Base-by-base conservation (phyloP, 2,113 vertebrate species). In the Gymnocephalus cernua region DNA sequence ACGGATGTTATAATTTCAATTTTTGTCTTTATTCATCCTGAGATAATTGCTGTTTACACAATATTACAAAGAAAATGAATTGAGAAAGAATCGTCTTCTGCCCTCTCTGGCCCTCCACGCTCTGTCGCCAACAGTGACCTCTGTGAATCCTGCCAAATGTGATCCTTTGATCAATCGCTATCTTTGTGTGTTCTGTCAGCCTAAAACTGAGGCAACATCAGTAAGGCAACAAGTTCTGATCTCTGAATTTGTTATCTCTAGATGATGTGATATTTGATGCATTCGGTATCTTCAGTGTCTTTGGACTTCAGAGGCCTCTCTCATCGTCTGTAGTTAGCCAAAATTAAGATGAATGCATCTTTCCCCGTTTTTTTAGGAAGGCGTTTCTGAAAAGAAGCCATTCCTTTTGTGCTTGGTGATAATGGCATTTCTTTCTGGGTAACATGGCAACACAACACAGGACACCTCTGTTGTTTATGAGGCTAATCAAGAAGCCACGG, bases 401-500 rank as follows among this genome's bases (percentile, higher is more conserved):
- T 27, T 67, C 12, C n/a, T 67, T 47, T 61, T 35, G 18, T 53
- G 23, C 21, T 73, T 0, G 9, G 14, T 54, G 18, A 47, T 56
- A 27, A 15, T 1, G 25, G 32, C 10, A 3, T 71, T 59, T 67
- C 25, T 21, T n/a, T 62, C 25, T 56, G 50, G 47, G 25, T 70
- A 62, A 65, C 84, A 62, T 18, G 38, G 18, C 3, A 56, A 45
- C 65, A 4, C 44, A 25, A 47, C 79, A 54, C 70, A 25, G 21
- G 79, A 82, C 80, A 45, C 78, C 78, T 35, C 78, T 86, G 87
- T 70, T 38, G 79, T 61, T 45, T 29, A 0, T 16, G 47, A 58
- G 19, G 58, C 71, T 79, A 70, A 90, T 90, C 50, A 85, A 85
- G 74, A 59, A 19, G 53, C 78, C 5, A 9, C 8, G 38, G 27